Conservation (phyloP, 64 coral and sea anemone genomes). For the Actinia tenebrosa region DNA sequence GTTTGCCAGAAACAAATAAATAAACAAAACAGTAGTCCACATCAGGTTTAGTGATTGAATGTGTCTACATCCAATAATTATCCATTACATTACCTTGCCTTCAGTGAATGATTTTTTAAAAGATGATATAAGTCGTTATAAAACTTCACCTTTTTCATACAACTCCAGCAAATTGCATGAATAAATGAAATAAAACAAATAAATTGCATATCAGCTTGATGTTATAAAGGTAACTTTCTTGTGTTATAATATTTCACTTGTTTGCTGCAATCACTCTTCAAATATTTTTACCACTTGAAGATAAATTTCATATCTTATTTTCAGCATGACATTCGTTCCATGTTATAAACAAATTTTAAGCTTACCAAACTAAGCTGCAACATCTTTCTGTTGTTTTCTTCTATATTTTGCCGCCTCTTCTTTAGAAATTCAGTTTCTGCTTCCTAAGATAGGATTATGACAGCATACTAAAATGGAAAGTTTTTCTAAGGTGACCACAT, state of each 20-base stretch:
- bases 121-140: not conserved
- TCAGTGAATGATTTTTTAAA: not conserved
- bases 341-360: slow-evolving; percentile 11
- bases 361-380: slow-evolving; percentile 7
- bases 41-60: not conserved
- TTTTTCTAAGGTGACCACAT: slow-evolving; percentile 15
- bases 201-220: not conserved
- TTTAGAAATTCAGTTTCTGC: not conserved
- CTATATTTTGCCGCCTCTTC: not conserved
- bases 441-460: slow-evolving; percentile 3
- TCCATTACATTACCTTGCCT: not conserved
- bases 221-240: not conserved
- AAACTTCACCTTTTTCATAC: not conserved
- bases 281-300: not conserved
- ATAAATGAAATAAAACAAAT: too few species aligned
- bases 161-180: not conserved
- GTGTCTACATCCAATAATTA: slow-evolving; percentile 4
- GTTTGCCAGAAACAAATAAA: not conserved
- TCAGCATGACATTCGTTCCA: not conserved
- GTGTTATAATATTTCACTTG: slow-evolving; percentile 3
- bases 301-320: slow-evolving; percentile 7
- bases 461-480: not conserved
- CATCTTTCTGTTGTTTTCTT: slow-evolving; percentile 9
- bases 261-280: slow-evolving; percentile 12
- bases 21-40: not conserved